These are phyloP conservation scores for Tolypeutes matacus DNA, from an alignment of 2,797 vertebrate genomes.

Conservation along the genomic window DNA sequence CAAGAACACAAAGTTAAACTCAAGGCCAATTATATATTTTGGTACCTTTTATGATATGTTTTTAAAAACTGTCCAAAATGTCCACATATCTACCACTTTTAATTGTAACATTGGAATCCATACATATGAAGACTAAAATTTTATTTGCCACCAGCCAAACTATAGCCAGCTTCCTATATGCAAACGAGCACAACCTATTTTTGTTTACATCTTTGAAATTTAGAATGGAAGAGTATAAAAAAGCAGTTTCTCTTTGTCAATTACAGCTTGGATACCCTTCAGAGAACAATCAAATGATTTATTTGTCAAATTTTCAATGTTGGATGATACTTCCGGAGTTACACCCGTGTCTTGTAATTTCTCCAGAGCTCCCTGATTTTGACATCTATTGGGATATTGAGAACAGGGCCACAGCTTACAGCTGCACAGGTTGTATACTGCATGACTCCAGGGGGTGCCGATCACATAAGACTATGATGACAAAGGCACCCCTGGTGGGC, in stretches of 20 bases:
- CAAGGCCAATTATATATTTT: neutral
- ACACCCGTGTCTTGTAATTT: neutral
- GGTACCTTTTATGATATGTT: neutral
- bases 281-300: neutral
- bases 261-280: neutral
- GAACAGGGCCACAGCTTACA: neutral
- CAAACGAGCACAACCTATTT: neutral
- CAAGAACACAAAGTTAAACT: neutral
- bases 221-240: neutral
- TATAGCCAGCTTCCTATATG: neutral
- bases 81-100: neutral
- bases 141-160: neutral
- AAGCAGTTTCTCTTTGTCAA: neutral
- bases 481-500: neutral
- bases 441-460: neutral
- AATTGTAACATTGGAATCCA: neutral
- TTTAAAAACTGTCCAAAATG: neutral
- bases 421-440: neutral
- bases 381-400: neutral
- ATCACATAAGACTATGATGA: neutral
- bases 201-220: conserved; percentile 22
- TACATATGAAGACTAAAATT: neutral
- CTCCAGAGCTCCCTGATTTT: neutral
- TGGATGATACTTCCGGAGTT: neutral
- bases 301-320: neutral